These are phyloP conservation scores for Elephas maximus DNA, from an alignment of 2,113 vertebrate genomes.

Conservation along the genomic window DNA sequence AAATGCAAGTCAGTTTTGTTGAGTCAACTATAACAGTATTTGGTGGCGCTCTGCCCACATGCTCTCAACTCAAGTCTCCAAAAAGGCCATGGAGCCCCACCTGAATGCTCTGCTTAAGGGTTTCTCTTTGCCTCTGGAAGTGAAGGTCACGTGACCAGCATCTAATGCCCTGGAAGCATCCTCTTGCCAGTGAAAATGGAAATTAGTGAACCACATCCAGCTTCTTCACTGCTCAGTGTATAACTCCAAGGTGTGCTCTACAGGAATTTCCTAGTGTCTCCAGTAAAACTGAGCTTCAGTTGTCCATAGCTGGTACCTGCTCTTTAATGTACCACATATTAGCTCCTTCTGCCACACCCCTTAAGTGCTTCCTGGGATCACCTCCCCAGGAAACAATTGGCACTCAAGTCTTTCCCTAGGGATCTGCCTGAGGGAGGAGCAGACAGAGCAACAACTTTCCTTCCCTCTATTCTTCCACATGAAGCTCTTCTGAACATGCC, in stretches of 20 bases:
- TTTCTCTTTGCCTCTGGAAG: too few species aligned
- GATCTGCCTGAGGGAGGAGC: too few species aligned
- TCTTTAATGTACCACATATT: too few species aligned
- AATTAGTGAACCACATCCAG: not conserved
- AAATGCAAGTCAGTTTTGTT: not conserved
- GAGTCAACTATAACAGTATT: not conserved
- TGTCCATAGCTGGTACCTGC: not conserved
- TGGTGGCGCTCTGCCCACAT: not conserved
- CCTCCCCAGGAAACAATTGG: too few species aligned
- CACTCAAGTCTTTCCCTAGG: too few species aligned
- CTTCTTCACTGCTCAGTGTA: not conserved
- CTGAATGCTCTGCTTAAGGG: not conserved
- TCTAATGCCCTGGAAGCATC: not conserved
- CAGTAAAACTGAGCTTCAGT: too few species aligned
- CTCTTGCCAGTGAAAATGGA: too few species aligned
- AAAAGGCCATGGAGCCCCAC: not conserved
- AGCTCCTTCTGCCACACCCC: too few species aligned
- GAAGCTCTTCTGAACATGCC: too few species aligned
- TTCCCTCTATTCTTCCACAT: not conserved
- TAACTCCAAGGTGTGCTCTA: not conserved
- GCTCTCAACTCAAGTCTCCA: not conserved
- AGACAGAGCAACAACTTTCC: not conserved
- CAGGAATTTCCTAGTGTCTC: not conserved
- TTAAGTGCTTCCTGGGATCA: too few species aligned
- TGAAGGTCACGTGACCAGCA: not conserved